phyloP scores from a whole-genome alignment of 2,888 invertebrate species.

The Brenthis ino region DNA sequence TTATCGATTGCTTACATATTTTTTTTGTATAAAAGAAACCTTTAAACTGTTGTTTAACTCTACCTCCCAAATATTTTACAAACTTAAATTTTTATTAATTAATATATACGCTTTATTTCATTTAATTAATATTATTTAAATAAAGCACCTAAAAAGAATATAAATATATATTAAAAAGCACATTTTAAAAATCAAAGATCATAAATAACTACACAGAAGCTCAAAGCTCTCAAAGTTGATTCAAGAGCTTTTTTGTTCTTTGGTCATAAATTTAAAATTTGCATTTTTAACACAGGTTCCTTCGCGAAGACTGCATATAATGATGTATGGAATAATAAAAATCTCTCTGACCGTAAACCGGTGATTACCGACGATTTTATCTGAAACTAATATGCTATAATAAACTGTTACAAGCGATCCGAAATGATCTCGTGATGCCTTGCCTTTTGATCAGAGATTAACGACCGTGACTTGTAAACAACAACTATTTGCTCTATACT shows the following conservation, averaged over 20 bases:
- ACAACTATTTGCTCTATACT: constrained; percentile 9
- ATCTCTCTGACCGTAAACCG: constrained; percentile 25
- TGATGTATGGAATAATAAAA: constrained; percentile 39
- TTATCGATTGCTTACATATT: too few species aligned
- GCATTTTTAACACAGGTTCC: constrained; percentile 35
- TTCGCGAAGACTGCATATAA: constrained; percentile 35
- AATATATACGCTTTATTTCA: too few species aligned
- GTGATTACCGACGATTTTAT: constrained; percentile 41
- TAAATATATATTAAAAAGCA: neutral
- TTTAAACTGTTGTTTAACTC: too few species aligned
- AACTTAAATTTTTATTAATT: too few species aligned
- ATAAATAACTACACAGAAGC: constrained; percentile 23
- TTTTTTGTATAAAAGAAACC: too few species aligned
- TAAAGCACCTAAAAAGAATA: neutral
- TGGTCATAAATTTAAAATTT: constrained; percentile 44
- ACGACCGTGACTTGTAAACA: constrained; percentile 21
- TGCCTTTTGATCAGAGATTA: constrained; percentile 21
- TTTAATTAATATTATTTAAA: neutral
- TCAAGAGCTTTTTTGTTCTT: constrained; percentile 10
- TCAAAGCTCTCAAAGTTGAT: constrained; percentile 11
- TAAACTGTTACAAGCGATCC: constrained; percentile 29
- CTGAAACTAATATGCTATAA: constrained; percentile 40
- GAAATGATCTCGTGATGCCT: constrained; percentile 24
- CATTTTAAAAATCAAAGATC: constrained; percentile 9
- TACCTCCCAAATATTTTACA: too few species aligned